Evolutionary conservation across 1,140 invertebrate genomes (phyloP), one percentile per base, ranked within the genome.

Genomic region (Conus betulinus): DNA sequence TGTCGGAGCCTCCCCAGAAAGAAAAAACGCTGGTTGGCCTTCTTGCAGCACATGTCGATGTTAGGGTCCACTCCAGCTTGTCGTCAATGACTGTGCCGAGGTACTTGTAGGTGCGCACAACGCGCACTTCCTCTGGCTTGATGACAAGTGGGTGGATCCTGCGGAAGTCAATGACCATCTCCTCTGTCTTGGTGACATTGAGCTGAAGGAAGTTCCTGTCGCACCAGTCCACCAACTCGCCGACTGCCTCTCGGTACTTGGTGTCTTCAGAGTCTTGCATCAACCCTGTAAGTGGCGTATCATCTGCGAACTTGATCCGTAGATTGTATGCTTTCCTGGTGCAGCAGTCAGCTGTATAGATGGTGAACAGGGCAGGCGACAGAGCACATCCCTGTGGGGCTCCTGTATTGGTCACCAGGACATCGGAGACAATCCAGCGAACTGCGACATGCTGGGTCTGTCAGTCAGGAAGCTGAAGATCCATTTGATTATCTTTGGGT

Each of bases 31-130:
- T 83, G 81, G 17, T 51, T 52, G 17, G 51, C 51, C 39, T 51
- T 83, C 51, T 83, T 83, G 81, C 55, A 83, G 55, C 51, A 57
- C 10, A 17, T 17, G 55, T 83, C 55, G 20, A 57, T 83, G 81
- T 83, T 83, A 53, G 23, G 39, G 55, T 55, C 81, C 81, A 83
- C 51, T 52, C 55, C 55, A 83, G 7, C 55, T 51, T 83, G 55
- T 83, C 39, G n/a, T 83, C 39, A n/a, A 83, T 83, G 20, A 83
- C 55, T 51, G 39, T 83, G 17, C 39, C 81, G 15, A 83, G 81
- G 81, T 83, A 83, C 55, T 83, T 83, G 55, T 83, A 83, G 15
- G 1, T 20, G 55, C 15, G 20, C 27, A 83, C 39, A 51, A 55
- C 17, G 51, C 55, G 15, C 15, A 51, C 81, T n/a, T 52, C 27